These are phyloP conservation scores for Colaptes auratus DNA, from an alignment of 2,113 vertebrate species.

Conservation along the genomic window DNA sequence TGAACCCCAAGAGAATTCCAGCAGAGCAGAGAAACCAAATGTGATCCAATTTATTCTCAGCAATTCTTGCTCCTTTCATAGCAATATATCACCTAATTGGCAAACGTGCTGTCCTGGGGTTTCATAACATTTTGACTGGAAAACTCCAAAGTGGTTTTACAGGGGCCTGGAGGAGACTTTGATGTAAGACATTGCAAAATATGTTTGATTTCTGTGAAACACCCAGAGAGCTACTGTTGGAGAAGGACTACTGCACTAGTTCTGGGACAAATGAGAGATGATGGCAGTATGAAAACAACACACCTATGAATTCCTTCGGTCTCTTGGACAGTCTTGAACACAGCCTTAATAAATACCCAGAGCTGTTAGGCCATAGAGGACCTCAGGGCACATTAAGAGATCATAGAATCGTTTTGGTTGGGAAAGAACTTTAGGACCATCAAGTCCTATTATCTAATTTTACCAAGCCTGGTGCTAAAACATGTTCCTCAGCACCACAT, in stretches of 20 bases:
- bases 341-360: background rate
- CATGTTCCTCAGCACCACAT: too few species aligned
- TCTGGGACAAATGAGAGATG: background rate
- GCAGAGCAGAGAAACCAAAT: conserved; percentile 53
- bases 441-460: too few species aligned
- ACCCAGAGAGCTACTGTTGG: background rate
- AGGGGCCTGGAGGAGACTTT: background rate
- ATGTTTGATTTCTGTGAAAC: conserved; percentile 5
- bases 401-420: too few species aligned
- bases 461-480: too few species aligned
- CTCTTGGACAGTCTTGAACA: background rate
- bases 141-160: conserved; percentile 4
- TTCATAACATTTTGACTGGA: conserved; percentile 55
- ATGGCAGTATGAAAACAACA: background rate
- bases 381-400: background rate
- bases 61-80: conserved; percentile 39
- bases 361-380: background rate
- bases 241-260: background rate
- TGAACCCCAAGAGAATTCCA: conserved; percentile 55
- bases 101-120: background rate
- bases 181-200: conserved; percentile 4
- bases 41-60: conserved; percentile 39
- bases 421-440: too few species aligned
- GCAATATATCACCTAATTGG: conserved; percentile 34
- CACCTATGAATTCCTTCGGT: background rate